Evolutionary conservation across 1,140 invertebrate genomes (phyloP), one percentile per base, ranked within the genome.

Genomic region (Lasioglossum baleicum): DNA sequence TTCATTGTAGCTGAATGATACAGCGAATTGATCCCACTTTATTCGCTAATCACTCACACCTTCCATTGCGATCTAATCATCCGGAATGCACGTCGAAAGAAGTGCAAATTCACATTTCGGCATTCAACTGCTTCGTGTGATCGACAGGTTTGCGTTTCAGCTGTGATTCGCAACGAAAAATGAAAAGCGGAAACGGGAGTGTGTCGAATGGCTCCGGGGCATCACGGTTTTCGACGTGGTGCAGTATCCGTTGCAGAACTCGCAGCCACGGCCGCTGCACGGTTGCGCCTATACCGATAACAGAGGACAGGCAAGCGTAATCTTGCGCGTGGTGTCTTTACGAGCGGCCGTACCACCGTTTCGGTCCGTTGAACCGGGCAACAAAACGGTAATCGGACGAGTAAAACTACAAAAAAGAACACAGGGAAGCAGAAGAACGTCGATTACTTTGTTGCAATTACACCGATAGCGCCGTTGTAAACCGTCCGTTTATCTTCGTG

Each of bases 271-370:
- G 35, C 35, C 73, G 48, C 64, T 64, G 56, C 56, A 77, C 26
- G 56, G 67, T 72, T 69, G 22, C 74, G 3, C 17, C 72, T 40
- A 75, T 35, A 5, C 22, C 67, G 65, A 83, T 82, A 81, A 78
- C 77, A 67, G 58, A 69, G 56, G 68, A 78, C 77, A 82, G 73
- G 80, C 60, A 35, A 35, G 20, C 76, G n/a, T 64, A 83, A 83
- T 83, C 82, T 83, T 56, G 22, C 35, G 26, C 72, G 15, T 60
- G 56, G 75, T 72, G 68, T 83, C 17, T 83, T 83, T 83, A 83
- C 74, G 72, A 70, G 40, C 22, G 44, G 17, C n/a, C 51, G 72
- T 56, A 70, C 66, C 44, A 71, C 67, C 66, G 56, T 72, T 63
- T 40, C 58, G 63, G 81, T 83, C 83, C 81, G 75, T 84, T 79